Evolutionary conservation across 2,113 vertebrate species (phyloP).

Genomic region (Varanus komodoensis): DNA sequence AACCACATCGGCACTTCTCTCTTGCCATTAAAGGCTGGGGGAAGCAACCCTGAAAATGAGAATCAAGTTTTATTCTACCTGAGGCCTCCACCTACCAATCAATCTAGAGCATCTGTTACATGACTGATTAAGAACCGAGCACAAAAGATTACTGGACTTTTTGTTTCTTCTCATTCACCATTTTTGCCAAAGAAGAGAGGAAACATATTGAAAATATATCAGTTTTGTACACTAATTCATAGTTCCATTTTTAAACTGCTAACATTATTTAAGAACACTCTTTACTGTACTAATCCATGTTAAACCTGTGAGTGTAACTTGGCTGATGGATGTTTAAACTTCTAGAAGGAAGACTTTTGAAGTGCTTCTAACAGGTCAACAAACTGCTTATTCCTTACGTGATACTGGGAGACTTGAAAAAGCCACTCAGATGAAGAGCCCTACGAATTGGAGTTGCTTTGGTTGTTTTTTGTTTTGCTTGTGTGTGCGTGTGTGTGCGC

Average conservation of each 20-base stretch:
- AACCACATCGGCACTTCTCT: slow-evolving; percentile 54
- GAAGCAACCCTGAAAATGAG: slow-evolving; percentile 44
- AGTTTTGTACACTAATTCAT: slow-evolving; percentile 61
- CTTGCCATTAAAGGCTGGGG: slow-evolving; percentile 46
- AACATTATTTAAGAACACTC: slow-evolving; percentile 70
- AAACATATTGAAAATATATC: slow-evolving; percentile 61
- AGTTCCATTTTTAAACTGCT: slow-evolving; percentile 68
- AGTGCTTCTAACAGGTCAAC: slow-evolving; percentile 61
- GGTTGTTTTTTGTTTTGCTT: slow-evolving; percentile 77
- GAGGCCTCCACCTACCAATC: slow-evolving; percentile 50
- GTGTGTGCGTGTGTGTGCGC: too few species aligned
- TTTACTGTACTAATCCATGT: slow-evolving; percentile 65
- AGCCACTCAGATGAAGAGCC: slow-evolving; percentile 68
- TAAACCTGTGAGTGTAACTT: slow-evolving; percentile 44
- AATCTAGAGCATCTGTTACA: slow-evolving; percentile 50
- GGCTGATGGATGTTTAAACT: slow-evolving; percentile 22
- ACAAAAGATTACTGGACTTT: slow-evolving; percentile 74
- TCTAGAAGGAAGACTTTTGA: slow-evolving; percentile 58
- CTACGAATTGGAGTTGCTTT: slow-evolving; percentile 75
- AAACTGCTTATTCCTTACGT: slow-evolving; percentile 25
- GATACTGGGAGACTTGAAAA: slow-evolving; percentile 61
- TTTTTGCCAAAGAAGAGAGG: slow-evolving; percentile 90
- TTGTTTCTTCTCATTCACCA: slow-evolving; percentile 73
- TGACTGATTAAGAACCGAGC: slow-evolving; percentile 50
- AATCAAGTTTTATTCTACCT: slow-evolving; percentile 56